Evolutionary conservation across 2,888 invertebrate genomes (phyloP).

Genomic region (Meganola albula): DNA sequence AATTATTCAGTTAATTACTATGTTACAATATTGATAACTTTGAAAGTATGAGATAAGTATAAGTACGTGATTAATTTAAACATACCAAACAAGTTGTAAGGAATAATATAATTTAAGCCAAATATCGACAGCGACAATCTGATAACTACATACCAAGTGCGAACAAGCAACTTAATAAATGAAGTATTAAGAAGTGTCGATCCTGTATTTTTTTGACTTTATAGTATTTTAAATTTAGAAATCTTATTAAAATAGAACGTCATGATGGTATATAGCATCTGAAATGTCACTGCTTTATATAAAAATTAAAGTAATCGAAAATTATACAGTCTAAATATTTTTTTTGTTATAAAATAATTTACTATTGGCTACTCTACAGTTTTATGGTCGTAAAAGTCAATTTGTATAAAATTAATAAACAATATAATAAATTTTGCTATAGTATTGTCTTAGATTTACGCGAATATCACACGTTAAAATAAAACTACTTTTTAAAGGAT

Average conservation of each 20-base stretch:
- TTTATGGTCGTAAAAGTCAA: conserved; percentile 19
- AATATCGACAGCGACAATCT: conserved; percentile 46
- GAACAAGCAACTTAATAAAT: conserved; percentile 1
- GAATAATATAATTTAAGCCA: conserved; percentile 49
- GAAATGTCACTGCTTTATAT: no score
- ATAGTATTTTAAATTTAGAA: neutral
- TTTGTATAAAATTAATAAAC: conserved; percentile 29
- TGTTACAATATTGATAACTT: no score
- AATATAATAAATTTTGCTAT: no score
- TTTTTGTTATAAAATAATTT: conserved; percentile 27
- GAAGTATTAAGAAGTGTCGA: neutral
- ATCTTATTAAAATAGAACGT: no score
- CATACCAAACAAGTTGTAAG: conserved; percentile 11
- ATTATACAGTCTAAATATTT: no score
- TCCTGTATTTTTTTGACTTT: neutral
- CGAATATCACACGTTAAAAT: no score
- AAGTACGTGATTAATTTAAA: neutral
- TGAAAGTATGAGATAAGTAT: no score
- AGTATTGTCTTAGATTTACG: no score
- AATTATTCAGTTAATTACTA: no score
- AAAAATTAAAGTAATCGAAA: no score
- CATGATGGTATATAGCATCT: no score
- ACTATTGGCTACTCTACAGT: conserved; percentile 23
- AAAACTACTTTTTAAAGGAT: no score
- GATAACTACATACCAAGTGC: conserved; percentile 24